Conservation (phyloP, 2,888 invertebrate genomes). For the Mythimna vitellina region DNA sequence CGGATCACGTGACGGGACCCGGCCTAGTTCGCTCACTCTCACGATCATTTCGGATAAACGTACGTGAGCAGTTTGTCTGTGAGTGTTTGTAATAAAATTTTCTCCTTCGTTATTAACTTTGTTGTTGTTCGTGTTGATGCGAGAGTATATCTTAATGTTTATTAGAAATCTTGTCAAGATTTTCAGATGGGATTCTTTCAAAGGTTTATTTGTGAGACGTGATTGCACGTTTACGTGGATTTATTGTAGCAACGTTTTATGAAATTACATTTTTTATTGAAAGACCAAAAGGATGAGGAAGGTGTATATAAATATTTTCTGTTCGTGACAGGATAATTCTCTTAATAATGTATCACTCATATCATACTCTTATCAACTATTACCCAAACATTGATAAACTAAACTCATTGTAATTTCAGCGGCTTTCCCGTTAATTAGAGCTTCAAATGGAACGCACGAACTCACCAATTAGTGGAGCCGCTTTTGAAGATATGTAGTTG, state of each 20-base stretch:
- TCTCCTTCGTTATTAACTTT: constrained; percentile 54
- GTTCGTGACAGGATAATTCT: background rate
- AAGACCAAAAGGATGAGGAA: constrained; percentile 1
- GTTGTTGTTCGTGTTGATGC: constrained; percentile 44
- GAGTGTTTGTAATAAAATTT: constrained; percentile 55
- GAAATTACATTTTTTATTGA: background rate
- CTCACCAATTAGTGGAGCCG: constrained; percentile 39
- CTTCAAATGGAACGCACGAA: constrained; percentile 28
- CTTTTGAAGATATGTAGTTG: constrained; percentile 42
- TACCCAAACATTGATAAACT: constrained; percentile 5
- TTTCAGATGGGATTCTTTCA: constrained; percentile 14
- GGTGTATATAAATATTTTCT: background rate
- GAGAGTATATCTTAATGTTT: constrained; percentile 47
- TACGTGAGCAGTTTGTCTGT: constrained; percentile 26
- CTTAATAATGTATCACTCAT: constrained; percentile 5
- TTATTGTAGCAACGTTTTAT: background rate
- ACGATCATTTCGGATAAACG: constrained; percentile 48
- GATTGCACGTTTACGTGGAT: background rate
- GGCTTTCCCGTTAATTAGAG: constrained; percentile 4
- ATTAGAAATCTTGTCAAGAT: constrained; percentile 47
- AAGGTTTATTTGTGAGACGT: constrained; percentile 17
- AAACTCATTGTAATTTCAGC: constrained; percentile 3
- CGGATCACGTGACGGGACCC: constrained; percentile 70
- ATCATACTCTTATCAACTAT: background rate
- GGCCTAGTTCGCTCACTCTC: constrained; percentile 61